These are phyloP conservation scores for Habrosyne pyritoides DNA, from an alignment of 2,888 invertebrate species.

Conservation along the genomic window DNA sequence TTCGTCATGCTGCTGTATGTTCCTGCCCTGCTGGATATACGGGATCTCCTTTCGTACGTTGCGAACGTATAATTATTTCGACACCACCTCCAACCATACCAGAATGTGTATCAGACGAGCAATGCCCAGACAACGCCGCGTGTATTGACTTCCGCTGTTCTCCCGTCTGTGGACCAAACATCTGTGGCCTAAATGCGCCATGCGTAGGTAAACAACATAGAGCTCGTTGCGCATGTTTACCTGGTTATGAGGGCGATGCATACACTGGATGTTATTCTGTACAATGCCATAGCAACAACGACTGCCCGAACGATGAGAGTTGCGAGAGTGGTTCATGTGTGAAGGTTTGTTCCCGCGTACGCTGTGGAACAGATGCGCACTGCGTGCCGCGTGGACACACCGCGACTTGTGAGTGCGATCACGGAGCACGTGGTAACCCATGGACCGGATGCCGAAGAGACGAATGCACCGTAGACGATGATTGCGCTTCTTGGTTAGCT, in stretches of 20 bases:
- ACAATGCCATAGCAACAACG: slow-evolving; percentile 93
- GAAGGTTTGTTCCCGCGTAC: slow-evolving; percentile 90
- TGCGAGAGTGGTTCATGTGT: slow-evolving; percentile 92
- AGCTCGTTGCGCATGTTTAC: slow-evolving; percentile 91
- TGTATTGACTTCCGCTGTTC: slow-evolving; percentile 90
- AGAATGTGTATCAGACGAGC: slow-evolving; percentile 89
- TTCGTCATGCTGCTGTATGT: slow-evolving; percentile 90
- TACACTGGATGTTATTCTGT: slow-evolving; percentile 90
- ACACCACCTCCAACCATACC: slow-evolving; percentile 83
- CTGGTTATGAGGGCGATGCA: slow-evolving; percentile 93
- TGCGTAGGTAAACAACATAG: slow-evolving; percentile 91
- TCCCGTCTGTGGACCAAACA: slow-evolving; percentile 88
- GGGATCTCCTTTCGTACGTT: slow-evolving; percentile 91
- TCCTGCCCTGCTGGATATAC: slow-evolving; percentile 90
- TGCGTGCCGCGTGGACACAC: slow-evolving; percentile 91
- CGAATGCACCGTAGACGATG: slow-evolving; percentile 89
- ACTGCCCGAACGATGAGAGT: slow-evolving; percentile 91
- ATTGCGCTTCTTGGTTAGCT: slow-evolving; percentile 91
- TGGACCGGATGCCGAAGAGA: slow-evolving; percentile 89
- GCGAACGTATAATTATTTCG: slow-evolving; percentile 71
- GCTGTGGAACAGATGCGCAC: slow-evolving; percentile 91
- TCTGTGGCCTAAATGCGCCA: slow-evolving; percentile 91
- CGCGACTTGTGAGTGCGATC: slow-evolving; percentile 90
- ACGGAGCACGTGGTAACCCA: slow-evolving; percentile 91
- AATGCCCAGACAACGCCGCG: slow-evolving; percentile 92